Conservation (phyloP, 2,113 vertebrate genomes). For the Urocolius indicus region DNA sequence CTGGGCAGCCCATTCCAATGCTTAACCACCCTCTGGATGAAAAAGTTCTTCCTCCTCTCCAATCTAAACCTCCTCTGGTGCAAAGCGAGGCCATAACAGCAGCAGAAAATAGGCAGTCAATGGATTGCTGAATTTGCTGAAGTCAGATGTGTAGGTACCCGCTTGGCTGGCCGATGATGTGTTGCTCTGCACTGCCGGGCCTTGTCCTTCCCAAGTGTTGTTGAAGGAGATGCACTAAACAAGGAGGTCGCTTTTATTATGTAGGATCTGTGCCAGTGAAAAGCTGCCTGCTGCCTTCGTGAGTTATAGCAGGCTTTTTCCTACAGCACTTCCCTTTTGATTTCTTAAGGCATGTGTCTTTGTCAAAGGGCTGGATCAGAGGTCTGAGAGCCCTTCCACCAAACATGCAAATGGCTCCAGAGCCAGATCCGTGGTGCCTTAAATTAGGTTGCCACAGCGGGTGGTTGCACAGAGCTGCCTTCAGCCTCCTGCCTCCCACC, state of each 20-base stretch:
- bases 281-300: not conserved
- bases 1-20: too few species aligned
- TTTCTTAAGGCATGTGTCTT: not conserved
- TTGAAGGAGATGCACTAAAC: not conserved
- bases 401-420: not conserved
- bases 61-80: too few species aligned
- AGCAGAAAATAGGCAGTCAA: not conserved
- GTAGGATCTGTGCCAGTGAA: not conserved
- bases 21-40: too few species aligned
- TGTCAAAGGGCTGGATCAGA: not conserved
- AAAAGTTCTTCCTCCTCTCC: too few species aligned
- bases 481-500: not conserved
- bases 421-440: not conserved
- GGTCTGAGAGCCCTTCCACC: not conserved
- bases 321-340: not conserved
- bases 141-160: not conserved
- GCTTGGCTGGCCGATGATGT: not conserved
- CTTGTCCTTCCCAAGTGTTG: not conserved
- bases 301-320: not conserved
- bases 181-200: not conserved
- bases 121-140: not conserved
- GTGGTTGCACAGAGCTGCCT: not conserved
- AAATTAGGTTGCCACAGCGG: fast-evolving
- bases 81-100: not conserved
- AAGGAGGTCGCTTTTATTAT: not conserved